These are phyloP conservation scores for Drosophila sucinea DNA, from an alignment of 1,140 invertebrate genomes.

Conservation along the genomic window DNA sequence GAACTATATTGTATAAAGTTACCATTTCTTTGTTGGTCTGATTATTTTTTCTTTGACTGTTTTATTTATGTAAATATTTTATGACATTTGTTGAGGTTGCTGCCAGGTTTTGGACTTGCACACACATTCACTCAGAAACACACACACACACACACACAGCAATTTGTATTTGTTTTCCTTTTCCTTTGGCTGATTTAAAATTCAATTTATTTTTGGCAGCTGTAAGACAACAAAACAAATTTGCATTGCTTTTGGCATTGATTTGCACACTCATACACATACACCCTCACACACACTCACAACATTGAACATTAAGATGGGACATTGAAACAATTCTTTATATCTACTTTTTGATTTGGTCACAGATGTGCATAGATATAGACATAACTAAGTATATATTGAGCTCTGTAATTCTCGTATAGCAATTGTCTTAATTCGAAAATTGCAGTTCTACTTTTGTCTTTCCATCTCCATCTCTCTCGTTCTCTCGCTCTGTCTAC, in stretches of 20 bases:
- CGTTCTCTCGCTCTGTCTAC: not conserved
- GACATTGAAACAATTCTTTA: conserved; percentile 19
- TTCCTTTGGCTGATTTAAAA: conserved; percentile 63
- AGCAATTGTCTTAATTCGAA: conserved; percentile 79
- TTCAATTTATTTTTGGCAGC: conserved; percentile 71
- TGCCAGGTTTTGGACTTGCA: conserved; percentile 21
- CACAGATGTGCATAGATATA: conserved; percentile 13
- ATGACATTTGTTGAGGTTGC: conserved; percentile 51
- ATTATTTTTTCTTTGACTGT: conserved; percentile 45
- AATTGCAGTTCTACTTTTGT: conserved; percentile 59
- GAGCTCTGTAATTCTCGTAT: conserved; percentile 60
- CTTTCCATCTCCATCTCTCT: not conserved
- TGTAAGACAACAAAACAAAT: conserved; percentile 41
- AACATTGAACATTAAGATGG: conserved; percentile 1
- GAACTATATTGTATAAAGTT: not conserved
- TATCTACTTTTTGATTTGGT: conserved; percentile 26
- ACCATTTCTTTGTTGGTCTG: conserved; percentile 18
- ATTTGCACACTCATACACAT: conserved; percentile 42
- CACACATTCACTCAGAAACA: not conserved
- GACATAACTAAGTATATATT: conserved; percentile 30
- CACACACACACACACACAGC: not conserved
- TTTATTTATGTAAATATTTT: conserved; percentile 67
- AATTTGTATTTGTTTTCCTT: conserved; percentile 24
- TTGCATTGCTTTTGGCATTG: conserved; percentile 75
- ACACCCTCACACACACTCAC: not conserved